Conservation (phyloP, 2,888 invertebrate genomes). For the Acanthococcus lagerstroemiae region DNA sequence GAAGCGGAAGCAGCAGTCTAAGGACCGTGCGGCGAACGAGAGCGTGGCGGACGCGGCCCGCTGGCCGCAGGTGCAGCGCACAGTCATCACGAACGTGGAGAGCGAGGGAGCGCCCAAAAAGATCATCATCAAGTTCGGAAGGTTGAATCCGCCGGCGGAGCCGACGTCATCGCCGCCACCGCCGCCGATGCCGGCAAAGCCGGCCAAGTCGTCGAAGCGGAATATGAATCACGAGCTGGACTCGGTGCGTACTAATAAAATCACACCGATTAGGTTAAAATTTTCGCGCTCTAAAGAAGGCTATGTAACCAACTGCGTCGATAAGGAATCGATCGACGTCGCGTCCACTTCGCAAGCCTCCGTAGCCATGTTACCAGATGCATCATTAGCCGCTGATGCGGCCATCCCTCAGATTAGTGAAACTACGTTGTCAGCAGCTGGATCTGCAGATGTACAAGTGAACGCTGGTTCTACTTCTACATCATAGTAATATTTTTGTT, state of each 20-base stretch:
- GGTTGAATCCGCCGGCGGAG: constrained; percentile 40
- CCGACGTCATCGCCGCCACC: constrained; percentile 34
- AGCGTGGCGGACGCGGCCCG: neutral
- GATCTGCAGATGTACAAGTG: neutral
- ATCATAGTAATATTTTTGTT: neutral
- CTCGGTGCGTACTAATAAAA: constrained; percentile 55
- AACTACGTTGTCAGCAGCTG: neutral
- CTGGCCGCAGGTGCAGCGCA: constrained; percentile 6
- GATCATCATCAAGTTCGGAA: constrained; percentile 32
- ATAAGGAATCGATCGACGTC: neutral
- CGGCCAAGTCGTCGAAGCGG: constrained; percentile 40
- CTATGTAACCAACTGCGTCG: constrained; percentile 44
- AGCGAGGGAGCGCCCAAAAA: constrained; percentile 21
- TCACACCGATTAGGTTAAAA: constrained; percentile 74
- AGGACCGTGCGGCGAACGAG: neutral
- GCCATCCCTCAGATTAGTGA: neutral
- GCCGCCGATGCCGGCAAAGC: constrained; percentile 39
- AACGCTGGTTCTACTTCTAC: constrained; percentile 3
- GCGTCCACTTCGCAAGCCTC: neutral
- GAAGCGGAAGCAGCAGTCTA: neutral
- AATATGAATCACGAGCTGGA: constrained; percentile 44
- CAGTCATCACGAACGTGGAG: constrained; percentile 13
- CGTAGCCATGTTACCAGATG: constrained; percentile 17
- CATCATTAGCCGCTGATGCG: neutral
- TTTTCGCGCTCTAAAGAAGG: constrained; percentile 71